A percentile compares a stretch with the other conserved stretches of the same genome.
Evolutionary conservation across 2,113 vertebrate genomes (phyloP).

Genomic region (Argyrosomus japonicus): DNA sequence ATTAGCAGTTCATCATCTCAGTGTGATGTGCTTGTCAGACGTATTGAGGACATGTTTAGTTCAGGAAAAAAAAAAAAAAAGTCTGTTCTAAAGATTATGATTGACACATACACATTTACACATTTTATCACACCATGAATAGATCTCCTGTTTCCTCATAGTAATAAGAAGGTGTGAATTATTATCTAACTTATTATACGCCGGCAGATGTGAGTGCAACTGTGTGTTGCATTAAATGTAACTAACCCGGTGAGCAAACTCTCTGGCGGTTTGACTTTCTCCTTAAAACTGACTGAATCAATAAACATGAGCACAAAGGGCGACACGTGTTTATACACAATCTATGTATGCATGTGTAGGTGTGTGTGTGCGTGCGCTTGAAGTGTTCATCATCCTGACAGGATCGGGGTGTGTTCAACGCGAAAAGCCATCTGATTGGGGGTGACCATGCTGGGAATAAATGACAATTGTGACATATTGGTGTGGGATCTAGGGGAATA

Average conservation of each 20-base stretch:
- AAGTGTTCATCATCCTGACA: slow-evolving; percentile 73
- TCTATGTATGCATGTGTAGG: slow-evolving; percentile 35
- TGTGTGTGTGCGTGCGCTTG: slow-evolving; percentile 26
- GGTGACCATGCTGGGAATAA: slow-evolving; percentile 73
- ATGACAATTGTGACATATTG: slow-evolving; percentile 83
- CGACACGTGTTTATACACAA: slow-evolving; percentile 36
- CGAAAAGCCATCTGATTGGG: slow-evolving; percentile 73
- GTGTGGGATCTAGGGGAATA: slow-evolving; percentile 79
- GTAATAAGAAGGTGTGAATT: slow-evolving; percentile 39
- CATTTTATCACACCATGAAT: slow-evolving; percentile 23
- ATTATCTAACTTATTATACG: slow-evolving; percentile 17
- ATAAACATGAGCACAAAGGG: slow-evolving; percentile 43
- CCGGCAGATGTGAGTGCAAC: neutral
- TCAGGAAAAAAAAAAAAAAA: slow-evolving; percentile 8
- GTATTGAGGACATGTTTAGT: slow-evolving; percentile 22
- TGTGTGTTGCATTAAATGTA: neutral
- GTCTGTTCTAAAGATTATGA: neutral
- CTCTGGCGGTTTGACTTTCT: neutral
- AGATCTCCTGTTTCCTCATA: slow-evolving; percentile 4
- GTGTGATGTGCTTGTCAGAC: slow-evolving; percentile 22
- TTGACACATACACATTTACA: slow-evolving; percentile 32
- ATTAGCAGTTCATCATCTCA: slow-evolving; percentile 29
- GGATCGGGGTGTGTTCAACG: slow-evolving; percentile 60
- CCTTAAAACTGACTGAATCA: slow-evolving; percentile 6
- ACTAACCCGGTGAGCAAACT: neutral